Evolutionary conservation across 2,888 invertebrate species (phyloP).

Genomic region (Ennomos erosarius): DNA sequence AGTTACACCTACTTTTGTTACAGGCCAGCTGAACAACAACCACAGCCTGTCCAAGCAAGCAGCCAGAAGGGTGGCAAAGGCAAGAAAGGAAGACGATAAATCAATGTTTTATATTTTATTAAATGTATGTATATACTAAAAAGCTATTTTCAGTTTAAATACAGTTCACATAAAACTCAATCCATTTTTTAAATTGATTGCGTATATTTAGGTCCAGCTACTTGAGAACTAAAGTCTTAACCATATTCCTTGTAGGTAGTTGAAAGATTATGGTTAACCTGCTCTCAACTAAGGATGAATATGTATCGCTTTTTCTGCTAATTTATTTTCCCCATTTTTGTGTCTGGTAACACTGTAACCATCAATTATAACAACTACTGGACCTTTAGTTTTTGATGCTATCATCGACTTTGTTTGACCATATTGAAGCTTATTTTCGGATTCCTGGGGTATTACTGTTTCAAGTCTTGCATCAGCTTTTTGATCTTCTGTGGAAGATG

Average conservation of each 20-base stretch:
- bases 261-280: too few relatives aligned
- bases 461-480: slow-evolving; percentile 70
- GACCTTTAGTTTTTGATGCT: slow-evolving; percentile 48
- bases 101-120: slow-evolving; percentile 30
- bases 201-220: too few relatives aligned
- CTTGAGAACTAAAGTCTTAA: too few relatives aligned
- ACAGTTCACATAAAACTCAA: background rate
- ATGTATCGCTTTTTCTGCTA: slow-evolving; percentile 66
- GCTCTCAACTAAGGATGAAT: slow-evolving; percentile 51
- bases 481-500: slow-evolving; percentile 73
- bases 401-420: slow-evolving; percentile 34
- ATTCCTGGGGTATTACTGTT: slow-evolving; percentile 51
- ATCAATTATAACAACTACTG: slow-evolving; percentile 72
- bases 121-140: slow-evolving; percentile 37
- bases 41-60: slow-evolving; percentile 66
- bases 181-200: slow-evolving; percentile 15
- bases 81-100: slow-evolving; percentile 79
- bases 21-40: slow-evolving; percentile 79
- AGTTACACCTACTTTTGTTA: slow-evolving; percentile 47
- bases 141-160: slow-evolving; percentile 40
- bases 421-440: slow-evolving; percentile 1
- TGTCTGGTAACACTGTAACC: slow-evolving; percentile 77
- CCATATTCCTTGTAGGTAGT: too few relatives aligned
- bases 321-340: slow-evolving; percentile 73
- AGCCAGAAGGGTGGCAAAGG: slow-evolving; percentile 71